Percentiles rank a stretch among this genome's conserved stretches.
Evolutionary conservation across 2,113 vertebrate genomes (phyloP).

Genomic region (Prionailurus bengalensis): DNA sequence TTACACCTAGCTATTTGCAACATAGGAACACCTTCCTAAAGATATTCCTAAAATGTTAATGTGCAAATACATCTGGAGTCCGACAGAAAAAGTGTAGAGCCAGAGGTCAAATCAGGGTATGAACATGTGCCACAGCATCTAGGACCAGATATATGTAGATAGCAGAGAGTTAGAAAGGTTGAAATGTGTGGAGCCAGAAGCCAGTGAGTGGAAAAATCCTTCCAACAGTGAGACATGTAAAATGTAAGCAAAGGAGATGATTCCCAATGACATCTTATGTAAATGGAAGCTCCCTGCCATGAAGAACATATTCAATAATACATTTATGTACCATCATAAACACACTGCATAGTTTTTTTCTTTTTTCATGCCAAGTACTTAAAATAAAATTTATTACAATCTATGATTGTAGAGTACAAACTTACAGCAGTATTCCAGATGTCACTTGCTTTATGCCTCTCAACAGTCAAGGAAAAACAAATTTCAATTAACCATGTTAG

Average conservation of each 20-base stretch:
- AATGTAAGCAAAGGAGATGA: neutral
- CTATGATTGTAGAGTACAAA: neutral
- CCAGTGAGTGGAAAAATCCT: neutral
- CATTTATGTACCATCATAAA: neutral
- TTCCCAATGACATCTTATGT: neutral
- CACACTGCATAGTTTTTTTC: neutral
- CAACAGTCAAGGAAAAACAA: neutral
- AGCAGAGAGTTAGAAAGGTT: neutral
- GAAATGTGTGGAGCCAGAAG: neutral
- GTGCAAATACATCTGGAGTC: neutral
- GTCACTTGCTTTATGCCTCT: neutral
- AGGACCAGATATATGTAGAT: neutral
- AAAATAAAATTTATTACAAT: neutral
- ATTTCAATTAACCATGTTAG: neutral
- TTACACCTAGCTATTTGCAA: neutral
- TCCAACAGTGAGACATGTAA: neutral
- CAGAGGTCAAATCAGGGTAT: neutral
- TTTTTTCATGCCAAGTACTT: neutral
- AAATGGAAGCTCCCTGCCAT: neutral
- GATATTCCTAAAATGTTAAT: neutral
- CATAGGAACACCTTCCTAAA: neutral
- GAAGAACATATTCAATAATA: conserved; percentile 27
- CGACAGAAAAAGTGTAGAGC: neutral
- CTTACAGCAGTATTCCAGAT: neutral
- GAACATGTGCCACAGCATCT: neutral